Evolutionary conservation across 2,113 vertebrate species (phyloP).

Genomic region (Orientallactaga bullata): DNA sequence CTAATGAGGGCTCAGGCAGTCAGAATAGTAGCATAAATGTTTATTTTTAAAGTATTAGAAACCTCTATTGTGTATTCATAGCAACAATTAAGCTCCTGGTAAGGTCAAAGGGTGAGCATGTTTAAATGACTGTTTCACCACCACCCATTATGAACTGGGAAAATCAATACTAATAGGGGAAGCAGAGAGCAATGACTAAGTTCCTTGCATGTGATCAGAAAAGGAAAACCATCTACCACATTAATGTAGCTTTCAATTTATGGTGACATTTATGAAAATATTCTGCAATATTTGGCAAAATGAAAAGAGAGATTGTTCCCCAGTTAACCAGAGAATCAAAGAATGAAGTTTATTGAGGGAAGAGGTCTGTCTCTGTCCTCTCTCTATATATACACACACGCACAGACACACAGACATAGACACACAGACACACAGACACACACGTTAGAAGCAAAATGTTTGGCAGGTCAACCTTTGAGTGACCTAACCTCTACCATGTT

Average conservation of each 20-base stretch:
- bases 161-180: conserved; percentile 88
- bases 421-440: too few relatives aligned
- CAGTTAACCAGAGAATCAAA: conserved; percentile 97
- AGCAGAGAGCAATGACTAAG: conserved; percentile 78
- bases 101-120: conserved; percentile 87
- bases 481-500: conserved; percentile 83
- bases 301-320: conserved; percentile 88
- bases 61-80: conserved; percentile 57
- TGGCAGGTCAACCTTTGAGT: conserved; percentile 93
- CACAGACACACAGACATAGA: too few relatives aligned
- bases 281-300: conserved; percentile 87
- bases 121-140: conserved; percentile 83
- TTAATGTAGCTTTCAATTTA: conserved; percentile 90
- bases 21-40: conserved; percentile 46
- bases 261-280: conserved; percentile 94
- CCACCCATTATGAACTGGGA: conserved; percentile 81
- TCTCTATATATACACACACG: too few relatives aligned
- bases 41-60: conserved; percentile 68
- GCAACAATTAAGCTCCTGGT: conserved; percentile 84
- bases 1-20: conserved; percentile 49
- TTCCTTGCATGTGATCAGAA: conserved; percentile 83
- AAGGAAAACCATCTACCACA: conserved; percentile 86
- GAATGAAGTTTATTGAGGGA: conserved; percentile 86
- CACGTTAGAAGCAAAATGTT: conserved; percentile 88
- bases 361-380: conserved; percentile 10